phyloP scores from a whole-genome alignment of 2,888 invertebrate genomes.

The Drosophila algonquin region DNA sequence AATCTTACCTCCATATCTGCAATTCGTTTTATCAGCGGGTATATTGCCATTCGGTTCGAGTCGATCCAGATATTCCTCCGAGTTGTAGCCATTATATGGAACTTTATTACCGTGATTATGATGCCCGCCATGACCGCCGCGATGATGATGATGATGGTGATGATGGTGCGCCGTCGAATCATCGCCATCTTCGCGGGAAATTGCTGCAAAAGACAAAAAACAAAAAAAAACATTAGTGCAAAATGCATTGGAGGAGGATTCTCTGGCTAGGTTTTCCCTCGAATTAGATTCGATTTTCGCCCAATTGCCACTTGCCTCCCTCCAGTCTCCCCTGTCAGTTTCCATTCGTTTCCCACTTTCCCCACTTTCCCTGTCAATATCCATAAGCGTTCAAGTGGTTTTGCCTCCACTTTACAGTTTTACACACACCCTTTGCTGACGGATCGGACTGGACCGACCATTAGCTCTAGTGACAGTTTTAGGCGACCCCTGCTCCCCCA shows the following conservation, averaged over 20 bases:
- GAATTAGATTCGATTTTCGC: constrained; percentile 28
- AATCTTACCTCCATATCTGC: constrained; percentile 87
- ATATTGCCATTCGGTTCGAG: constrained; percentile 97
- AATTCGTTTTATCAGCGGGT: constrained; percentile 92
- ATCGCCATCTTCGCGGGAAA: constrained; percentile 95
- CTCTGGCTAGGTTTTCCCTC: constrained; percentile 1
- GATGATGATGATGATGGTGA: constrained; percentile 87
- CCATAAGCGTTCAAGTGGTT: constrained; percentile 36
- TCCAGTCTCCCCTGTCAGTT: not conserved
- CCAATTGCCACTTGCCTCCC: not conserved
- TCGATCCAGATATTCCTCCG: constrained; percentile 96
- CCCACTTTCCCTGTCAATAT: constrained; percentile 38
- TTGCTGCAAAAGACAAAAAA: constrained; percentile 88
- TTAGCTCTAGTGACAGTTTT: constrained; percentile 29
- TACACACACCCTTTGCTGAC: constrained; percentile 1
- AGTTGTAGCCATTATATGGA: constrained; percentile 94
- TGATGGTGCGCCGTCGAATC: constrained; percentile 84
- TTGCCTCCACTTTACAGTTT: constrained; percentile 25
- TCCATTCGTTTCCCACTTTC: constrained; percentile 2
- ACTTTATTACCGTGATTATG: constrained; percentile 88
- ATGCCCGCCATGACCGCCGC: constrained; percentile 85
- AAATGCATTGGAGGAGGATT: not conserved
- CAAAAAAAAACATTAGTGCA: constrained; percentile 29
- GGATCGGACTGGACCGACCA: not conserved
- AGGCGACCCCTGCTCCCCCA: not conserved